Evolutionary conservation across 2,797 vertebrate genomes (phyloP).

Genomic region (Sebastes baramenuke): DNA sequence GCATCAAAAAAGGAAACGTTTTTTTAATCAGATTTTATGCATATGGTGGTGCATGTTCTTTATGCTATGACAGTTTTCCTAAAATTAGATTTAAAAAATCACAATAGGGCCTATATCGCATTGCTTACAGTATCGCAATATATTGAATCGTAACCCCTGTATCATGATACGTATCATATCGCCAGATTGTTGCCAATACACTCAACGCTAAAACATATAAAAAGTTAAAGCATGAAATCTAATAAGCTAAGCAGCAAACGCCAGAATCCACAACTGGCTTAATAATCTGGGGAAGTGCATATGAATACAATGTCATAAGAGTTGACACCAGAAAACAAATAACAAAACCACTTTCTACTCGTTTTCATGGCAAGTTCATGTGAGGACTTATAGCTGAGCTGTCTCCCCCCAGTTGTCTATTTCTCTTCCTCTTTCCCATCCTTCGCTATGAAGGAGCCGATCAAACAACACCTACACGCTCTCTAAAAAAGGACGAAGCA

Average conservation of each 20-base stretch:
- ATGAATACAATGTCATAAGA: neutral
- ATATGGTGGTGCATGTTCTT: too few relatives aligned
- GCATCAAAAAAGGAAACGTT: too few relatives aligned
- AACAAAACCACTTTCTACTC: neutral
- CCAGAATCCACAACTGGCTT: neutral
- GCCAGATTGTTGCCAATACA: too few relatives aligned
- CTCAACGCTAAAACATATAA: neutral
- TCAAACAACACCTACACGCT: conserved; percentile 32
- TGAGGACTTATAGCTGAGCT: neutral
- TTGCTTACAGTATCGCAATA: too few relatives aligned
- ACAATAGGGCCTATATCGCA: too few relatives aligned
- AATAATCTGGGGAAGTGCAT: neutral
- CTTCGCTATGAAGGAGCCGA: conserved; percentile 6
- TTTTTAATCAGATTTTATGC: too few relatives aligned
- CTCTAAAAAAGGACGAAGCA: conserved; percentile 23
- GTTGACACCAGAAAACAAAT: neutral
- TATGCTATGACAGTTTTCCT: too few relatives aligned
- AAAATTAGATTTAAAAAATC: too few relatives aligned
- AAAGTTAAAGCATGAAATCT: neutral
- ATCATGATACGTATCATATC: too few relatives aligned
- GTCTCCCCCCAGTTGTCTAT: neutral
- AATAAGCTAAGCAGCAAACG: neutral
- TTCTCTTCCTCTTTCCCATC: conserved; percentile 6
- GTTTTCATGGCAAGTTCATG: neutral
- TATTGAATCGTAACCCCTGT: too few relatives aligned